Conservation (phyloP, 2,888 invertebrate genomes). For the Plebejus argus region DNA sequence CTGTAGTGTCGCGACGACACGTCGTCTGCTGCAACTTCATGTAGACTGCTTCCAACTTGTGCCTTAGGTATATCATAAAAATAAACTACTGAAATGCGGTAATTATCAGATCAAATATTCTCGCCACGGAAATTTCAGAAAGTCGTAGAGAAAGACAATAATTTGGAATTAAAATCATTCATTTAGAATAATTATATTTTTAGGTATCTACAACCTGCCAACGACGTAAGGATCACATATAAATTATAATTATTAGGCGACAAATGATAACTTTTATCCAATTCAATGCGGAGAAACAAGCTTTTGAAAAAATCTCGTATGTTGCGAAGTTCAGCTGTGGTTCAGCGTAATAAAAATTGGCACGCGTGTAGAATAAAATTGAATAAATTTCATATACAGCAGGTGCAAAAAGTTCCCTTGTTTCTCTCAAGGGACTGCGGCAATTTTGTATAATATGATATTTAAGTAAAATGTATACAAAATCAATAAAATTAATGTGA, state of each 20-base stretch:
- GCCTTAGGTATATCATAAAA: too few relatives aligned
- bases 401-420: neutral
- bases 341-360: neutral
- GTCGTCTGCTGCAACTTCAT: too few relatives aligned
- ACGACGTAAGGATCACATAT: too few relatives aligned
- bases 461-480: neutral
- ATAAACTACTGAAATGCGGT: too few relatives aligned
- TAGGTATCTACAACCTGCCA: neutral
- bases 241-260: too few relatives aligned
- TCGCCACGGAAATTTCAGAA: too few relatives aligned
- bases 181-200: neutral
- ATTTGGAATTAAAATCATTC: too few relatives aligned
- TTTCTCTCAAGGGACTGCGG: neutral
- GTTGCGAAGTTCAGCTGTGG: neutral
- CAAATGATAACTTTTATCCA: neutral
- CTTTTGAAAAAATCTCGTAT: neutral
- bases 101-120: too few relatives aligned
- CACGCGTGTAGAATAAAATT: neutral
- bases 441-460: neutral
- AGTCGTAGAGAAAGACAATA: too few relatives aligned
- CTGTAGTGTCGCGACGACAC: too few relatives aligned
- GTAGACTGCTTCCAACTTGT: too few relatives aligned
- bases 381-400: conserved; percentile 13
- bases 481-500: neutral
- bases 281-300: neutral